Conservation (phyloP, 2,888 invertebrate genomes). For the Tetragonisca angustula region DNA sequence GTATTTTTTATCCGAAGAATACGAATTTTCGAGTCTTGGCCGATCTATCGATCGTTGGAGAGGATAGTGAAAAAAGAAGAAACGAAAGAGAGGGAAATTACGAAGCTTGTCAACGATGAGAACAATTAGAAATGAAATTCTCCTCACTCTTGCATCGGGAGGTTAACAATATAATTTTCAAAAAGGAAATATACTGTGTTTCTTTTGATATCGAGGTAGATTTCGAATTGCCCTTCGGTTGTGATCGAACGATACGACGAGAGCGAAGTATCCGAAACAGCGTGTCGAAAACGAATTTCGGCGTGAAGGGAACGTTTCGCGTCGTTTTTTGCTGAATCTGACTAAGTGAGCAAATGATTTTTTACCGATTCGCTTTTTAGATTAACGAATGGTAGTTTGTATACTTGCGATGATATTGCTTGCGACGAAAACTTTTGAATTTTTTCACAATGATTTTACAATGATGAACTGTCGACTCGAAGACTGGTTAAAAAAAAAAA, state of each 20-base stretch:
- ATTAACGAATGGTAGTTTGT: slow-evolving; percentile 22
- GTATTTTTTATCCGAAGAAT: slow-evolving; percentile 30
- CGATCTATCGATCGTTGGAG: background rate
- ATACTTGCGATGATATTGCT: slow-evolving; percentile 23
- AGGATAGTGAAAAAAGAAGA: background rate
- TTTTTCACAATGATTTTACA: slow-evolving; percentile 39
- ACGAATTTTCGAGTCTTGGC: background rate
- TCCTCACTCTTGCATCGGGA: slow-evolving; percentile 49
- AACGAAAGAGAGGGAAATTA: background rate
- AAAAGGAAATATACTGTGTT: background rate
- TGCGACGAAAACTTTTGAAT: slow-evolving; percentile 22
- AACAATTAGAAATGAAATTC: slow-evolving; percentile 18
- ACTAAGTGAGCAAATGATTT: slow-evolving; percentile 4
- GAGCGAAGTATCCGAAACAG: background rate
- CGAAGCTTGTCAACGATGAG: no score
- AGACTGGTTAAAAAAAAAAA: slow-evolving; percentile 57
- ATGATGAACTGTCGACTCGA: slow-evolving; percentile 55
- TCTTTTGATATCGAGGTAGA: slow-evolving; percentile 5
- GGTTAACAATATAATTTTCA: background rate
- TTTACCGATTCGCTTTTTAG: slow-evolving; percentile 5
- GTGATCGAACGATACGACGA: background rate
- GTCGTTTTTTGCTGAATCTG: background rate
- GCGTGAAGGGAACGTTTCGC: background rate
- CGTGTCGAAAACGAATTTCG: background rate
- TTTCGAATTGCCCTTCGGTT: slow-evolving; percentile 2